phyloP scores from a whole-genome alignment of 2,113 vertebrate genomes.

The Diadophis punctatus region DNA sequence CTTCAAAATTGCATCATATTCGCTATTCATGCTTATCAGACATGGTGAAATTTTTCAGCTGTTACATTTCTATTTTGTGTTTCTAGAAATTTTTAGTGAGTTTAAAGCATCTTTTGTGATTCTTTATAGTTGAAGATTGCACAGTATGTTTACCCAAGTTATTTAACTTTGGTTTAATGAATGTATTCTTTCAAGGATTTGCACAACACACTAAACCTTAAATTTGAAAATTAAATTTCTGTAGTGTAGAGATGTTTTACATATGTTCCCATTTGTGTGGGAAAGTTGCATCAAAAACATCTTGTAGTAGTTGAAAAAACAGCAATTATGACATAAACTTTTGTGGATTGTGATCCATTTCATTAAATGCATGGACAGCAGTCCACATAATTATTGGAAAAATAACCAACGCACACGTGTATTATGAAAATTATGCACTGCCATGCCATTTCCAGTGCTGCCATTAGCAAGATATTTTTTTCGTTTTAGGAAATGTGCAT shows the following conservation, averaged over 20 bases:
- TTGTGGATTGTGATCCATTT: neutral
- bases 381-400: neutral
- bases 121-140: neutral
- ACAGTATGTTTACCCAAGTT: neutral
- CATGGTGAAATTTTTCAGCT: neutral
- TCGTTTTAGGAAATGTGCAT: neutral
- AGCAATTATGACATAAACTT: neutral
- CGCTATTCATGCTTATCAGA: neutral
- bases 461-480: neutral
- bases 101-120: neutral
- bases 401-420: neutral
- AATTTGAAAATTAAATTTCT: neutral
- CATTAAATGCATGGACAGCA: neutral
- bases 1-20: neutral
- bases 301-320: neutral
- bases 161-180: neutral
- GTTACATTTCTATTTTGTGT: neutral
- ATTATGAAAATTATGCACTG: neutral
- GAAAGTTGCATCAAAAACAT: neutral
- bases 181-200: neutral
- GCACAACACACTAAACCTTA: neutral
- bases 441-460: neutral
- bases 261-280: neutral
- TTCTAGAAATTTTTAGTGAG: neutral
- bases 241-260: neutral